Conservation (phyloP, 2,797 vertebrate species). For the Malurus splendens region DNA sequence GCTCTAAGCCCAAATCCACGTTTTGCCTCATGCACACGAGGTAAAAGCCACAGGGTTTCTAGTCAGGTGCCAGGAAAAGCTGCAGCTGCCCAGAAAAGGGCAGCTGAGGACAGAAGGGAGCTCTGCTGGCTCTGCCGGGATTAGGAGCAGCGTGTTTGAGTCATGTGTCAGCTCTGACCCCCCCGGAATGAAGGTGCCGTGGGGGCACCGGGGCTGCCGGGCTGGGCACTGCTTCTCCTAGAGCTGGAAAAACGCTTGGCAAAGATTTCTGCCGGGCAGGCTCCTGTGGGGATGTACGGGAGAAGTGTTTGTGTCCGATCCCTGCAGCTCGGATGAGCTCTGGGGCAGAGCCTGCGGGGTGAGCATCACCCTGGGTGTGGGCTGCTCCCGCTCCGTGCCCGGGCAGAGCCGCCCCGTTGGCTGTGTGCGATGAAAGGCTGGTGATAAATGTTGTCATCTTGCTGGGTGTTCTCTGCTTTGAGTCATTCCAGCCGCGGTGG, state of each 20-base stretch:
- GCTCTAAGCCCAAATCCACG: neutral
- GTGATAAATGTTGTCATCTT: neutral
- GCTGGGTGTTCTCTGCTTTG: neutral
- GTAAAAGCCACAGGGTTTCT: neutral
- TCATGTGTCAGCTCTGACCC: neutral
- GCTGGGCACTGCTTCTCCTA: neutral
- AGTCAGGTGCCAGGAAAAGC: constrained; percentile 17
- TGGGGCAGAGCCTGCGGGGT: neutral
- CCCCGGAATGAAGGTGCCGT: neutral
- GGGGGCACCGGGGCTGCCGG: rapidly evolving
- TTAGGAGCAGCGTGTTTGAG: neutral
- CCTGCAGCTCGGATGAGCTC: neutral
- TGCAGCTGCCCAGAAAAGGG: constrained; percentile 11
- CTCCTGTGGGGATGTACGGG: rapidly evolving
- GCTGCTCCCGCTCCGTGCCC: rapidly evolving
- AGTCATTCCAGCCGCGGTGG: neutral
- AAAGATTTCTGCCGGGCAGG: neutral
- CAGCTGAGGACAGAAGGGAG: neutral
- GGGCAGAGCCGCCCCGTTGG: neutral
- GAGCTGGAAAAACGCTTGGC: neutral
- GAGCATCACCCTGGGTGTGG: neutral
- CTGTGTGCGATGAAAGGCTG: neutral
- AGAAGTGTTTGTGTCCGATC: neutral
- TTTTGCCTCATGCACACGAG: neutral
- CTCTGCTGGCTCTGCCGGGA: neutral